Evolutionary conservation across 1,140 invertebrate species (phyloP), one percentile per base, ranked within the genome.

Genomic region (Drosophila littoralis): DNA sequence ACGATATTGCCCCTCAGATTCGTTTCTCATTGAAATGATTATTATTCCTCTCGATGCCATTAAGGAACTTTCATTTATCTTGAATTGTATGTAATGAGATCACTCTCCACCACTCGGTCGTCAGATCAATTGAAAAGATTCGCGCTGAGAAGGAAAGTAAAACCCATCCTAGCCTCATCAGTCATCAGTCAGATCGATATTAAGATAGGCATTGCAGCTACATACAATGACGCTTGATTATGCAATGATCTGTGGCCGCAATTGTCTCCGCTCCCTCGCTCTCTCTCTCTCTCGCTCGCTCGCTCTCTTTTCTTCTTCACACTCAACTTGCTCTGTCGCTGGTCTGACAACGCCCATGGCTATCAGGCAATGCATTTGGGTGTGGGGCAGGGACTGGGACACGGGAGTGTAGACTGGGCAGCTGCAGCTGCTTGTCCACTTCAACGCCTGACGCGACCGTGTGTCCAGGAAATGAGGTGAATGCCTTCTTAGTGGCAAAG

Each of bases 391-490:
- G 50, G 32, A 35, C 6, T 36, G 64, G 17, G 36, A 42, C 3
- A 8, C 22, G 40, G 40, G n/a, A 6, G 17, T 28, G 17, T 15
- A 28, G 40, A 35, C 15, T 50, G 59, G 42, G 51, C 58, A 70
- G 58, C 67, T 54, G 58, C 67, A 57, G 54, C 35, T 35, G 51
- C 35, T 61, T 68, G 70, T 68, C 48, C 63, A 73, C 51, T 70
- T 70, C 48, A 43, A 42, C 33, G 59, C 32, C 22, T 33, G 32
- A 35, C 32, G 46, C 32, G 50, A 13, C 55, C 13, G 67, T 54
- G 63, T 71, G 68, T 75, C 54, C 73, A 75, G 80, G 76, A 82
- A 82, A 82, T 84, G 80, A 82, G 80, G 80, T 82, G 80, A 82
- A 82, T 82, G 80, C 81, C 80, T 82, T 82, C 80, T 82, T 82